phyloP scores from a whole-genome alignment of 1,140 invertebrate species.

The Dermatophagoides farinae region DNA sequence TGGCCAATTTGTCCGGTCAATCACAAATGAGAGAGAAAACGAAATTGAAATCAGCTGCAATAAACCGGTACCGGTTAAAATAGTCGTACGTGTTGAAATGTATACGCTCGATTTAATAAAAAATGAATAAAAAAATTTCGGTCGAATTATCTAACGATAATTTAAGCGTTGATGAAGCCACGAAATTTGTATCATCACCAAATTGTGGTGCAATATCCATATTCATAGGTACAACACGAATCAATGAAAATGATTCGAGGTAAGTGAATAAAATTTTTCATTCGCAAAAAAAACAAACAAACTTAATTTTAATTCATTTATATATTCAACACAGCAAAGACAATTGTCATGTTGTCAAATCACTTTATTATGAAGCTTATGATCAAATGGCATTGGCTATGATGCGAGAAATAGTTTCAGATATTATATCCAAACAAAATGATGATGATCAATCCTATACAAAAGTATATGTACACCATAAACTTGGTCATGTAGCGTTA shows the following conservation, averaged over 20 bases:
- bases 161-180: constrained; percentile 44
- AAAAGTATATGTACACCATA: constrained; percentile 50
- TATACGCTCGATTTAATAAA: no score
- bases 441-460: constrained; percentile 31
- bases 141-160: constrained; percentile 44
- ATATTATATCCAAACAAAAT: constrained; percentile 48
- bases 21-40: no score
- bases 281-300: constrained; percentile 18
- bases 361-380: constrained; percentile 80
- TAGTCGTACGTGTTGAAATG: no score
- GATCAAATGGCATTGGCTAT: constrained; percentile 63
- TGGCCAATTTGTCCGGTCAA: no score
- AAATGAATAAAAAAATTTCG: no score
- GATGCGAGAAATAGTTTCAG: constrained; percentile 51
- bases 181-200: constrained; percentile 40
- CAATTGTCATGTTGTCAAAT: constrained; percentile 39
- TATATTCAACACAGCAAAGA: neutral
- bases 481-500: constrained; percentile 63
- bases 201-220: constrained; percentile 65
- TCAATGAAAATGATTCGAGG: constrained; percentile 59
- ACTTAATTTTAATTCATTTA: neutral
- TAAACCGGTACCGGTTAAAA: no score
- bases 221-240: constrained; percentile 75
- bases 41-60: no score
- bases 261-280: no score